phyloP scores from a whole-genome alignment of 2,113 vertebrate genomes.

The Podilymbus podiceps region DNA sequence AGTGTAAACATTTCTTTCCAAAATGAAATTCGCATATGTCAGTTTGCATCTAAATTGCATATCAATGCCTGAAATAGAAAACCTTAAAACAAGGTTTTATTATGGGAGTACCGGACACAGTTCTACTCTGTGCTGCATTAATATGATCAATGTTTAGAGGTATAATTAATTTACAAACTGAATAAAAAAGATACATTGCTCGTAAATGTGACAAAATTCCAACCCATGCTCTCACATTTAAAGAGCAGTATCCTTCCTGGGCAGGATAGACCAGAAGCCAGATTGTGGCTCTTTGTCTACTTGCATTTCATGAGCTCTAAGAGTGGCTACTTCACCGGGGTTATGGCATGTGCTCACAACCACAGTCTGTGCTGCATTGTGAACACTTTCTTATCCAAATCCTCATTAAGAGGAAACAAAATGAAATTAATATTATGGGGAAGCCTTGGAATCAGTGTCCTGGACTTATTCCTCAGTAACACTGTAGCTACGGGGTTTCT shows the following conservation, averaged over 20 bases:
- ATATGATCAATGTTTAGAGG: neutral
- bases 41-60: neutral
- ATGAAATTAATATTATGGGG: neutral
- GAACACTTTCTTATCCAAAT: neutral
- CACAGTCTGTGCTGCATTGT: neutral
- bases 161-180: neutral
- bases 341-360: neutral
- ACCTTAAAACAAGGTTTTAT: neutral
- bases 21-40: neutral
- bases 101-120: neutral
- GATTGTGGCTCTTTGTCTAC: neutral
- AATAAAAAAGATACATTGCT: neutral
- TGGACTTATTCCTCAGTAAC: neutral
- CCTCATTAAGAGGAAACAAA: neutral
- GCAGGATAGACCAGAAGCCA: neutral
- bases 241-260: neutral
- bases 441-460: neutral
- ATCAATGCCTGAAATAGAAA: neutral
- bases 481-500: neutral
- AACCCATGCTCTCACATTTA: neutral
- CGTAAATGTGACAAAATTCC: neutral
- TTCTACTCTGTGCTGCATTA: neutral
- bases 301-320: neutral
- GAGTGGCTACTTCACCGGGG: neutral
- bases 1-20: neutral